phyloP scores from a whole-genome alignment of 2,888 invertebrate genomes.

The Creontiades dilutus region DNA sequence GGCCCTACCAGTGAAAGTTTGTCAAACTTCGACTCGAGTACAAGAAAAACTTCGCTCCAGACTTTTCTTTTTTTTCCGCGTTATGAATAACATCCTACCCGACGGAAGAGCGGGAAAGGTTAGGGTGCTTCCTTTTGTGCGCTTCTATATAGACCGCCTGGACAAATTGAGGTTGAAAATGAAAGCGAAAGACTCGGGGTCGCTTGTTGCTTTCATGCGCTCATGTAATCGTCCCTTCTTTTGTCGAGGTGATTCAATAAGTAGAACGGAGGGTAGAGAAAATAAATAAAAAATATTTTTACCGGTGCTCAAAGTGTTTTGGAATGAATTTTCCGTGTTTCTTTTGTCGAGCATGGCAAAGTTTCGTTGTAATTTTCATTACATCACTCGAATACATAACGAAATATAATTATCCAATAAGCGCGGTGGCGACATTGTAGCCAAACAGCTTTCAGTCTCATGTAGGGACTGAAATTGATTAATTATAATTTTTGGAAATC shows the following conservation, averaged over 20 bases:
- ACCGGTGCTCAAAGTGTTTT: neutral
- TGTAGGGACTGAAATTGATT: too few relatives aligned
- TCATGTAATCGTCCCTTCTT: constrained; percentile 18
- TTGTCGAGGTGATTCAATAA: constrained; percentile 23
- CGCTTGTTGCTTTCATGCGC: constrained; percentile 31
- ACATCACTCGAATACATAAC: neutral
- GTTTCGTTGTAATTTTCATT: neutral
- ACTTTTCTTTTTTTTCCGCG: neutral
- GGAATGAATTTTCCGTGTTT: neutral
- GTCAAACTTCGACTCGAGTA: neutral
- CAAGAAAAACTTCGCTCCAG: neutral
- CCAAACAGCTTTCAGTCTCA: too few relatives aligned
- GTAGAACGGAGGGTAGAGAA: neutral
- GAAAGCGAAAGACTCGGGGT: neutral
- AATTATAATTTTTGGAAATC: too few relatives aligned
- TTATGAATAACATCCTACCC: neutral
- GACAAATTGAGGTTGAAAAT: constrained; percentile 39
- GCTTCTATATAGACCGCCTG: constrained; percentile 1
- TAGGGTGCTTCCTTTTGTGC: constrained; percentile 18
- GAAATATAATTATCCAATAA: neutral
- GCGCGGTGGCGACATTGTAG: too few relatives aligned
- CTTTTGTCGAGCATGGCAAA: neutral
- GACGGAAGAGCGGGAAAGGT: neutral
- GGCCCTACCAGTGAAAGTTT: neutral
- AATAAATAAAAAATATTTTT: neutral